Evolutionary conservation across 2,113 vertebrate genomes (phyloP), one percentile per base, ranked within the genome.

Genomic region (Tenrec ecaudatus): DNA sequence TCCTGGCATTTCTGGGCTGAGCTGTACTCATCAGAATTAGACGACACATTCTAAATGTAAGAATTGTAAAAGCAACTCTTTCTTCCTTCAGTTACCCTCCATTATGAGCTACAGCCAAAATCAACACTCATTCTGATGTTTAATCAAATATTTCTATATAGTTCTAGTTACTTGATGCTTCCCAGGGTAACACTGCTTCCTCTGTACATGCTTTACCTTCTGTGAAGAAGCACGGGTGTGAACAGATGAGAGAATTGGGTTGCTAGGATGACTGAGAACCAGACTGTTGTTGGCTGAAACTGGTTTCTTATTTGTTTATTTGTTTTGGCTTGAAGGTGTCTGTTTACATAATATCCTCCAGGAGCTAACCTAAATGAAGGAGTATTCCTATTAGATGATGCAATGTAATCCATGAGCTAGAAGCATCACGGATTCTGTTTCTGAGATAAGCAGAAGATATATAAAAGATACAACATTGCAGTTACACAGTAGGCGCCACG

Each of bases 381-480:
- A 81, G 20, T 17, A 0, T 17, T 29, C 25, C 20, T 33, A n/a
- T 4, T 40, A 27, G 57, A 57, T 8, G 27, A 40, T 58, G 53
- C 1, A 0, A 36, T 2, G 11, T 16, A 38, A 69, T 23, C 62
- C n/a, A 62, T 53, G 69, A 66, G 25, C n/a, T 5, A 20, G 64
- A 66, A 3, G 1, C 27, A 57, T 23, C 77, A 25, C 25, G 2
- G 12, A 23, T n/a, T 25, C 57, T 40, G 16, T 38, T n/a, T 73
- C 33, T 0, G 23, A 23, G 73, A 43, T 11, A 3, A 43, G 75
- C 11, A 33, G 47, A 71, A 57, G 38, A 25, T 22, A n/a, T 5
- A 9, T 31, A 16, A 27, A 4, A 11, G 0, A 2, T 33, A 58
- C 3, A 22, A 7, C 0, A 20, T 16, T 3, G 17, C 27, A 0